Conservation (phyloP, 2,113 vertebrate species). For the Elanoides forficatus region DNA sequence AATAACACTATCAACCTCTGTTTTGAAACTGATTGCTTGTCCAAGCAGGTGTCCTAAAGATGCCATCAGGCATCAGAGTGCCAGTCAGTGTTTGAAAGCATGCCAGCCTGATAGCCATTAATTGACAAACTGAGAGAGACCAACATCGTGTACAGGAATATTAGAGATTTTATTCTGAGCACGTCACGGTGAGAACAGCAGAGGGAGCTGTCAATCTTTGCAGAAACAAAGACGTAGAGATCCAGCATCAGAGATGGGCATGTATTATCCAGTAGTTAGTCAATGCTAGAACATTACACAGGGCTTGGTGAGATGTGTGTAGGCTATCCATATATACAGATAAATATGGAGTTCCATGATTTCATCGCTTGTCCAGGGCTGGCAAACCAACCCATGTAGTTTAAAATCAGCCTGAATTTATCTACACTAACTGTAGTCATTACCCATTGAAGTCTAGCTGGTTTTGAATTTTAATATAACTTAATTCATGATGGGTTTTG, state of each 20-base stretch:
- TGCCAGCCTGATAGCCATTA: conserved; percentile 48
- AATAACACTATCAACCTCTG: conserved; percentile 43
- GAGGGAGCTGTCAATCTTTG: conserved; percentile 73
- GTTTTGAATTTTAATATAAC: not conserved
- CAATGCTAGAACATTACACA: not conserved
- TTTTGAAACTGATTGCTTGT: conserved; percentile 39
- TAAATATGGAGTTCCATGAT: not conserved
- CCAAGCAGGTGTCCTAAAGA: conserved; percentile 54
- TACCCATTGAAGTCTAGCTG: not conserved
- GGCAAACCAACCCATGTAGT: accelerated
- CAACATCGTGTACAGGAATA: not conserved
- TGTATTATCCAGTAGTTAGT: not conserved
- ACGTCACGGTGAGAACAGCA: conserved; percentile 46
- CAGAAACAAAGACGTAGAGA: not conserved
- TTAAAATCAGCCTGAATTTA: not conserved
- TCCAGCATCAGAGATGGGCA: not conserved
- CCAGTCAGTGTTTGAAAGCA: conserved; percentile 37
- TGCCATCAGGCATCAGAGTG: conserved; percentile 38
- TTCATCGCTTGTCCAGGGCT: not conserved
- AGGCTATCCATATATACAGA: not conserved
- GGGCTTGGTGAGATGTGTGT: not conserved
- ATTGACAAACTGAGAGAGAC: conserved; percentile 43
- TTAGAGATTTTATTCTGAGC: not conserved
- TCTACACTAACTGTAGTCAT: not conserved
- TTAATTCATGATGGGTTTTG: not conserved